Evolutionary conservation across 2,113 vertebrate species (phyloP).

Genomic region (Henicopernis longicauda): DNA sequence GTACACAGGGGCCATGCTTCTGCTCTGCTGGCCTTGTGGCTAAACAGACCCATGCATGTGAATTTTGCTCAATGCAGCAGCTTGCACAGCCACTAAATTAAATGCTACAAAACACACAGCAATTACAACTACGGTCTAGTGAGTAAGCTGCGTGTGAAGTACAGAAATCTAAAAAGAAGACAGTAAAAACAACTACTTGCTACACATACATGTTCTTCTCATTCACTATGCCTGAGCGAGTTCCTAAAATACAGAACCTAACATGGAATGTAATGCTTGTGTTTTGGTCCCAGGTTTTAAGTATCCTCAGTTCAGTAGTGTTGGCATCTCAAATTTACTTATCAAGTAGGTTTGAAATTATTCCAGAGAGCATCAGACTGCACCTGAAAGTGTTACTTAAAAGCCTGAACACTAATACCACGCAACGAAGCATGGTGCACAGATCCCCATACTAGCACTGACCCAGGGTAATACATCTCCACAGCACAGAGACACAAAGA

Average conservation of each 20-base stretch:
- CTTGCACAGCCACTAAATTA: not conserved
- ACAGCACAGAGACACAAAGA: not conserved
- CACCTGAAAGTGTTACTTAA: not conserved
- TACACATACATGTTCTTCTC: not conserved
- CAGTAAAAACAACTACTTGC: not conserved
- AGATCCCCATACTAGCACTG: not conserved
- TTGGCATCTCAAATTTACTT: not conserved
- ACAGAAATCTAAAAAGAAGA: not conserved
- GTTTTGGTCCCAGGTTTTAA: not conserved
- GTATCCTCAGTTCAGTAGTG: not conserved
- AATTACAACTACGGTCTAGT: not conserved
- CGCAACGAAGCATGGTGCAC: accelerated
- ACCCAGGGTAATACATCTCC: not conserved
- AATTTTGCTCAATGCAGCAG: not conserved
- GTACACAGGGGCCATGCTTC: not conserved
- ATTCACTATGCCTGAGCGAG: not conserved
- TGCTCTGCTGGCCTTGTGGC: not conserved
- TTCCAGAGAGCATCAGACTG: not conserved
- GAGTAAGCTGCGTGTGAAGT: not conserved
- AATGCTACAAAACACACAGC: not conserved
- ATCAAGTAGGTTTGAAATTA: not conserved
- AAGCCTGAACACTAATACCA: not conserved
- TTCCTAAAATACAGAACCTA: not conserved
- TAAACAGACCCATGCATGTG: accelerated
- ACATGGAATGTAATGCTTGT: not conserved